A percentile compares a stretch with the other conserved stretches of the same genome.
Conservation (phyloP, 2,797 vertebrate species). For the Zalophus californianus region DNA sequence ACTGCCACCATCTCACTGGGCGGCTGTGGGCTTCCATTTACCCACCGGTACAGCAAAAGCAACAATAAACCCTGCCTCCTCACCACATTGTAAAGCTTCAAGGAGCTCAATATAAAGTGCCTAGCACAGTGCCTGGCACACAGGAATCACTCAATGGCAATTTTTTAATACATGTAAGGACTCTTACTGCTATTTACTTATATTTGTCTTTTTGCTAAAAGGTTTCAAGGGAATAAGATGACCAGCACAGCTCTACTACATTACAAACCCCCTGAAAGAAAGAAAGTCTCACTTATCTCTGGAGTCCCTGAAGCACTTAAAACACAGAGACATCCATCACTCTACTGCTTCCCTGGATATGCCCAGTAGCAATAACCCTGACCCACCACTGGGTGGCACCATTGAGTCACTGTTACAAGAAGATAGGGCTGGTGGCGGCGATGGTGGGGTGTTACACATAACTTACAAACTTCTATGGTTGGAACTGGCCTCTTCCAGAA, state of each 20-base stretch:
- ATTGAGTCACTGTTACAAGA: background rate
- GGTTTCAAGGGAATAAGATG: background rate
- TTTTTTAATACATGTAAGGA: background rate
- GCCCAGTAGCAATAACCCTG: conserved; percentile 22
- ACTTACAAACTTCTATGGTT: background rate
- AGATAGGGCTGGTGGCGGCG: rapidly evolving
- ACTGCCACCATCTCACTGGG: background rate
- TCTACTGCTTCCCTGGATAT: background rate
- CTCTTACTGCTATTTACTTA: background rate
- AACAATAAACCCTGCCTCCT: background rate
- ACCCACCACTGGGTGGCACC: conserved; percentile 82
- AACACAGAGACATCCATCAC: background rate
- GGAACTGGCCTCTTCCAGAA: background rate
- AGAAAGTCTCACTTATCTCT: background rate
- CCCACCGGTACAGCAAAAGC: background rate
- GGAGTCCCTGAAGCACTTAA: background rate
- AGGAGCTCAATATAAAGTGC: background rate
- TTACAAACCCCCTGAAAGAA: background rate
- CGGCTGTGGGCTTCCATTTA: background rate
- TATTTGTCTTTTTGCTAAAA: background rate
- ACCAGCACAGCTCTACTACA: background rate
- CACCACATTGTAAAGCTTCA: background rate
- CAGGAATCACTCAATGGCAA: background rate
- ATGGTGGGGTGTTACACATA: background rate
- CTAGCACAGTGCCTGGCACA: background rate